Percentiles rank a stretch among this genome's conserved stretches.
Conservation (phyloP, 2,797 vertebrate genomes). For the Microtus agrestis region DNA sequence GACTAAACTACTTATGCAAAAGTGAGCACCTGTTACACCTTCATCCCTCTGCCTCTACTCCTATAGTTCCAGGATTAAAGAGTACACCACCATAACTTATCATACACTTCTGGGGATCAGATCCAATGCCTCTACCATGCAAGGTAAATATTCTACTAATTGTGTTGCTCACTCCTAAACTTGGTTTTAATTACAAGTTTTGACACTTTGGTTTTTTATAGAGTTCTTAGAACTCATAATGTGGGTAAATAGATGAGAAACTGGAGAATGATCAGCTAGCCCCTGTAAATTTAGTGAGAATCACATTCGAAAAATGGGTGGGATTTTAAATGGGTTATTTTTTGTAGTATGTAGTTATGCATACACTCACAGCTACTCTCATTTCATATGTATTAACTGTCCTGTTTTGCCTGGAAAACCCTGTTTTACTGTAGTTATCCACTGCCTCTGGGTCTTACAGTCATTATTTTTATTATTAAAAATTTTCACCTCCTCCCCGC, state of each 20-base stretch:
- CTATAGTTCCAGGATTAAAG: not conserved
- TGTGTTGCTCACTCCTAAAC: not conserved
- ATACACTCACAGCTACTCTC: not conserved
- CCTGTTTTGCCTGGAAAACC: not conserved
- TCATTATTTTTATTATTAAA: no score
- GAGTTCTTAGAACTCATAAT: not conserved
- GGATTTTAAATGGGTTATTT: not conserved
- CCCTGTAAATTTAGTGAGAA: not conserved
- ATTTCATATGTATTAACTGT: not conserved
- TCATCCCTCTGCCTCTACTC: not conserved
- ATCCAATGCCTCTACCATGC: not conserved
- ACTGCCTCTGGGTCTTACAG: not conserved
- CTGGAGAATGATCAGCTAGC: rapidly evolving
- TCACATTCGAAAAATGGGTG: not conserved
- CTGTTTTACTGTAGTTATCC: not conserved
- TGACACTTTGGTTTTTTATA: not conserved
- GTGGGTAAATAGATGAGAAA: not conserved
- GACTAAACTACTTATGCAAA: not conserved
- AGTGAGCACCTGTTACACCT: not conserved
- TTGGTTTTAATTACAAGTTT: not conserved
- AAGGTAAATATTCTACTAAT: not conserved
- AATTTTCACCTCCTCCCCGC: no score
- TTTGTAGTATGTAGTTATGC: no score
- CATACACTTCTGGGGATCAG: not conserved
- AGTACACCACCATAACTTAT: not conserved